Percentiles rank a stretch among this genome's conserved stretches.
Conservation (phyloP, 2,113 vertebrate species). For the Perca schrenkii region DNA sequence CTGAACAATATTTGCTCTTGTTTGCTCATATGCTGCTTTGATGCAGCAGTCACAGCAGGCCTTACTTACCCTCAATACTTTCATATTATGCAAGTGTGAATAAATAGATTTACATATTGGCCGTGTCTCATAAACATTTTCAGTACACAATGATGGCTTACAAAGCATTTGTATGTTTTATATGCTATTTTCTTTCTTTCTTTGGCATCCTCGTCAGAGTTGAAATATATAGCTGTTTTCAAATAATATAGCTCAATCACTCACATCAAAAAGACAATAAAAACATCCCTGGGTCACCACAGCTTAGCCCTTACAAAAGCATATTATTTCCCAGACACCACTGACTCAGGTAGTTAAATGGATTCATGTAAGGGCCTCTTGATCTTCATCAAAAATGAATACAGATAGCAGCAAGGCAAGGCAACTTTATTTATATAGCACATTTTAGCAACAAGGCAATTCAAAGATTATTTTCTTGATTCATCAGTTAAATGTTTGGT, state of each 20-base stretch:
- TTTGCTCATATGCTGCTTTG: background rate
- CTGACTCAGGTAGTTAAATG: background rate
- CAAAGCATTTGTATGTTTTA: background rate
- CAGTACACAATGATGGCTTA: no score
- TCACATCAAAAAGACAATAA: background rate
- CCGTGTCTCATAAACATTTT: no score
- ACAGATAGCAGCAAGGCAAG: background rate
- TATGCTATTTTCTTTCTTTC: background rate
- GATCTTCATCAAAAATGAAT: constrained; percentile 9
- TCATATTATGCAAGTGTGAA: no score
- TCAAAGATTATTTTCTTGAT: background rate
- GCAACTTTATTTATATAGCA: no score
- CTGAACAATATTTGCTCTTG: background rate
- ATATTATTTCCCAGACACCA: background rate
- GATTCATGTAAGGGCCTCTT: background rate
- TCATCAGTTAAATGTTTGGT: background rate
- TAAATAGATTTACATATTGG: no score
- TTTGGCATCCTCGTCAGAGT: background rate
- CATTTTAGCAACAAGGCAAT: no score
- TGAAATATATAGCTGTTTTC: constrained; percentile 18
- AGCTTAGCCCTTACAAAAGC: background rate
- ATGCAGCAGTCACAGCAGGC: background rate
- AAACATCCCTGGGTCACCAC: background rate
- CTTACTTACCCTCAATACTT: no score
- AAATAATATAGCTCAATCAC: background rate